These are phyloP conservation scores for Megalops cyprinoides DNA, from an alignment of 2,797 vertebrate species.

Conservation along the genomic window DNA sequence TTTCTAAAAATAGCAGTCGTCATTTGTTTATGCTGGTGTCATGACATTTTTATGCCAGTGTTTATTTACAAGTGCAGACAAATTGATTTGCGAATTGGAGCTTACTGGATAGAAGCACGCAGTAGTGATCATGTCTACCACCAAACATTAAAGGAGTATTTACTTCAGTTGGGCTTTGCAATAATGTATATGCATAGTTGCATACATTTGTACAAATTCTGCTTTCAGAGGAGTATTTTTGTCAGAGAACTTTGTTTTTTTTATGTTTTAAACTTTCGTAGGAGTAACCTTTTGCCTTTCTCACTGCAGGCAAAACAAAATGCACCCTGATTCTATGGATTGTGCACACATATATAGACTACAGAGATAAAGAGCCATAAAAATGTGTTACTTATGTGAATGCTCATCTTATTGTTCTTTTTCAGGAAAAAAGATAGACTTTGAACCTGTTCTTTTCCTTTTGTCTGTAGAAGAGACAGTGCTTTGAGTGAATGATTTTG, in stretches of 20 bases:
- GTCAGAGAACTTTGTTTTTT: background rate
- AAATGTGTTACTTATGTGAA: slow-evolving; percentile 66
- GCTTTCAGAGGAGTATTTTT: background rate
- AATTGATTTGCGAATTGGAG: background rate
- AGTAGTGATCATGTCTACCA: background rate
- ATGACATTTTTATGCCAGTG: background rate
- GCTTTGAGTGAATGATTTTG: background rate
- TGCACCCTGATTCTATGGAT: slow-evolving; percentile 54
- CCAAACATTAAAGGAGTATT: background rate
- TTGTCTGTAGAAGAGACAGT: slow-evolving; percentile 14
- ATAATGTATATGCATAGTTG: too few species aligned
- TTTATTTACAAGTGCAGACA: background rate
- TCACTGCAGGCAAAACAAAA: slow-evolving; percentile 74
- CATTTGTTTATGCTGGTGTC: slow-evolving; percentile 10
- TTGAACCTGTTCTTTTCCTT: slow-evolving; percentile 60
- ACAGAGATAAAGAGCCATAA: slow-evolving; percentile 63
- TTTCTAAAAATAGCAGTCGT: slow-evolving; percentile 23
- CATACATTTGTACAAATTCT: background rate
- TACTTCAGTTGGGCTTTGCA: background rate
- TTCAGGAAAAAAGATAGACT: slow-evolving; percentile 58
- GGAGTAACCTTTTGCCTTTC: slow-evolving; percentile 71
- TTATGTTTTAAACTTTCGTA: background rate
- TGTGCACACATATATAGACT: slow-evolving; percentile 60
- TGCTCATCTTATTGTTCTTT: slow-evolving; percentile 61
- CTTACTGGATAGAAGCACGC: background rate